Evolutionary conservation across 2,888 invertebrate species (phyloP), one percentile per base, ranked within the genome.

Genomic region (Myopa testacea): DNA sequence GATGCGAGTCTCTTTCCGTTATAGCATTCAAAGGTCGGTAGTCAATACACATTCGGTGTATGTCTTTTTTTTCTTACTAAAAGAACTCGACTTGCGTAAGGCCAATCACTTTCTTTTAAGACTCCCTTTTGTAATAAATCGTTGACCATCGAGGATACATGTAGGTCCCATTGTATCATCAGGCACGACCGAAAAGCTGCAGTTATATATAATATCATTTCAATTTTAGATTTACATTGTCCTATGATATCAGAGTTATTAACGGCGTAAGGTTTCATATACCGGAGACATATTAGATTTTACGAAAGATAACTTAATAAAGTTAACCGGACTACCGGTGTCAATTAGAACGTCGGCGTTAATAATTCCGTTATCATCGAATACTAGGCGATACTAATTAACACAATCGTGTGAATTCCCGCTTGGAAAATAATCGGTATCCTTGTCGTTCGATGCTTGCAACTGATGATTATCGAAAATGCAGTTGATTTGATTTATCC

Each of bases 251-350:
- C 69, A 52, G 69, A 69, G 26, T 52, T 40, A 69, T 69, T 69
- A 69, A 69, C 69, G 69, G 38, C 6, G 60, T 38, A 62, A 62
- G 45, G 40, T 19, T 40, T 73, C 73, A 60, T 73, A 73, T 62
- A 62, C 45, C n/a, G 73, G 73, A 60, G 73, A 62, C 40, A 73
- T 73, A 60, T 19, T 62, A 62, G 62, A 60, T 40, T 73, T 60
- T 45, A 73, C 73, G 38, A 38, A 40, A 19, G 73, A 73, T 62
- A 73, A 62, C 62, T 76, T 76, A 19, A 77, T 77, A 55, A 77
- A 72, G 67, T 65, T 77, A 45, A 71, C 71, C 34, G 71, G 77
- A 52, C 77, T 77, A 34, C 65, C 77, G 34, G 71, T 77, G 67
- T 77, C 72, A 71, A 77, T 26, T n/a, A 77, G 52, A 72, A 63